phyloP scores from a whole-genome alignment of 2,888 invertebrate genomes.

The Gisinianus flammeolus region DNA sequence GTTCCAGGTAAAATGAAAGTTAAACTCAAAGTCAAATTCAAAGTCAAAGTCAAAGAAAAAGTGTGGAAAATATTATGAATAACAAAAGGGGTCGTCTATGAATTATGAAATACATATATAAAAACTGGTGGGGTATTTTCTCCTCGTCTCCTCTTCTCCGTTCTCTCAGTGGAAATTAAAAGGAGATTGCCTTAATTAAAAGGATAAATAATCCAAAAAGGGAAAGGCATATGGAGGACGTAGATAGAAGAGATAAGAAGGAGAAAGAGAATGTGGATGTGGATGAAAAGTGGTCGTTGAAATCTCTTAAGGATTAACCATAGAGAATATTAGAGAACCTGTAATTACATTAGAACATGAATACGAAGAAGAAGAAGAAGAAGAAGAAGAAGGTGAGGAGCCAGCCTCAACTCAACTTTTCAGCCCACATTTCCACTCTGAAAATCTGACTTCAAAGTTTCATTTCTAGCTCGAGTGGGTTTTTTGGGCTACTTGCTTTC shows the following conservation, averaged over 20 bases:
- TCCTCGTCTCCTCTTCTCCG: background rate
- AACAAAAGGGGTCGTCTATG: too few species aligned
- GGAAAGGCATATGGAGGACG: background rate
- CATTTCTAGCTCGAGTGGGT: background rate
- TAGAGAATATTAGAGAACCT: background rate
- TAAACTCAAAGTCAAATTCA: too few species aligned
- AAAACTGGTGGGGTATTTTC: too few species aligned
- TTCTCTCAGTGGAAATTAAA: background rate
- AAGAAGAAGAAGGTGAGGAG: background rate
- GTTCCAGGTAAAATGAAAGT: too few species aligned
- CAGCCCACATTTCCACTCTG: too few species aligned
- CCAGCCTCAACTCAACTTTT: too few species aligned
- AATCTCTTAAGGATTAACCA: background rate
- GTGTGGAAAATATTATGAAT: too few species aligned
- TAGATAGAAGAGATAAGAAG: background rate
- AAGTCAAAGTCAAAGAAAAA: too few species aligned
- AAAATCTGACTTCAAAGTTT: too few species aligned
- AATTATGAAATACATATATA: too few species aligned
- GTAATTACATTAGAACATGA: background rate
- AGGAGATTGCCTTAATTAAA: slow-evolving; percentile 1
- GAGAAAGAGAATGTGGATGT: background rate
- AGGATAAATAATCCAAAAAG: slow-evolving; percentile 11
- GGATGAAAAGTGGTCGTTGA: background rate
- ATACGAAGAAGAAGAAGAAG: background rate
- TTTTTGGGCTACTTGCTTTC: background rate